These are phyloP conservation scores for Aphaenogaster floridana DNA, from an alignment of 1,140 invertebrate genomes.

Conservation along the genomic window DNA sequence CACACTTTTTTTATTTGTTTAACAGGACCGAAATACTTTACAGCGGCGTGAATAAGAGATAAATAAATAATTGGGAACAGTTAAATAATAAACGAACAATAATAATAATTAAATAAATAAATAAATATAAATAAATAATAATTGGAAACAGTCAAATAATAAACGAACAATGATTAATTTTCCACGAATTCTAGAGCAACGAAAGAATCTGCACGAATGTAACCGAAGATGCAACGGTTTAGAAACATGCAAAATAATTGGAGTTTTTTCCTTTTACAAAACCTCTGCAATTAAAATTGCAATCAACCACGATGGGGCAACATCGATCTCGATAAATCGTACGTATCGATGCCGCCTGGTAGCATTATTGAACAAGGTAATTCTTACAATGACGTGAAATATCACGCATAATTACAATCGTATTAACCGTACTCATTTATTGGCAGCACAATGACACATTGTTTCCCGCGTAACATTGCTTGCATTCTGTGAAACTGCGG, in stretches of 20 bases:
- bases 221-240: neutral
- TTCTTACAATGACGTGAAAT: slow-evolving; percentile 43
- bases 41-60: neutral
- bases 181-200: neutral
- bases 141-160: neutral
- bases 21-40: neutral
- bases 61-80: neutral
- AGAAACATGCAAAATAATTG: neutral
- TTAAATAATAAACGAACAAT: neutral
- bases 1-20: too few species aligned
- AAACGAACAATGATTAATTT: neutral
- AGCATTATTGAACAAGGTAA: slow-evolving; percentile 18
- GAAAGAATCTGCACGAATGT: neutral
- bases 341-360: neutral
- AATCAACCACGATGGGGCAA: neutral
- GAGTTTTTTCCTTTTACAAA: neutral
- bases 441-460: neutral
- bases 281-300: neutral
- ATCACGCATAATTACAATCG: slow-evolving; percentile 45
- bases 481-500: neutral
- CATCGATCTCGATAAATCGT: slow-evolving; percentile 11
- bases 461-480: slow-evolving; percentile 24
- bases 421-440: slow-evolving; percentile 40
- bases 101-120: neutral
- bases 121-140: slow-evolving; percentile 4